Base-by-base conservation (phyloP, 2,888 invertebrate species). In the Plagiodera versicolora region DNA sequence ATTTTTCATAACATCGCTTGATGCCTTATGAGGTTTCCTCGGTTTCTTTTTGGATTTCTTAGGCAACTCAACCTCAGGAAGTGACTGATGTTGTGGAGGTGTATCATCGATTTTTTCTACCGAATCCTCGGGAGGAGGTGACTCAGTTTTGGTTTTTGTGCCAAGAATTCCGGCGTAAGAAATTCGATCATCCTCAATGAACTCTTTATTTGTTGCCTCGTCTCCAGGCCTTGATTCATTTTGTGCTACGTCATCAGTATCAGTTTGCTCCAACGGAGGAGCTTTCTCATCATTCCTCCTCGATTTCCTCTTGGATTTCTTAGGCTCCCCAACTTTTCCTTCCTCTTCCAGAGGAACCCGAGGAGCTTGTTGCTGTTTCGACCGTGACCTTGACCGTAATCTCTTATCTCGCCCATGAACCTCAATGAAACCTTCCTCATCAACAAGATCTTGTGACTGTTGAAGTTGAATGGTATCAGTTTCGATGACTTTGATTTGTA, bases 271-370 rank as follows among this genome's bases (percentile, higher is more conserved):
- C 2, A 10, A 1, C 2, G 9, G 10, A 32, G 14, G 3, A 39
- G n/a, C 16, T 28, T 35, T 6, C 46, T 57, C 58, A 16, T 58
- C 61, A 30, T 61, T 58, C 50, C 63, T 65, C 28, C 61, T 58
- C 0, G 63, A 65, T 55, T 50, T 60, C 32, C 57, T 54, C 54
- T 57, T 58, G 45, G 48, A 14, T 35, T 47, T 56, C 20, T 62
- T 61, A 52, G 39, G 30, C 16, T 28, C 28, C 6, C 49, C 60
- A 32, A n/a, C 49, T 60, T 63, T 54, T 74, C 74, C 19, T 8
- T 44, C 24, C 6, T 45, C 28, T 50, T 47, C 19, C n/a, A 30
- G 6, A 5, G 3, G 18, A 1, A 14, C 24, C 16, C 8, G 30
- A 11, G 48, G n/a, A 28, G 10, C 10, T 24, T 18, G 49, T 49